A percentile compares a stretch with the other conserved stretches of the same genome.
phyloP scores from a whole-genome alignment of 2,888 invertebrate genomes.

The Euproctis similis region DNA sequence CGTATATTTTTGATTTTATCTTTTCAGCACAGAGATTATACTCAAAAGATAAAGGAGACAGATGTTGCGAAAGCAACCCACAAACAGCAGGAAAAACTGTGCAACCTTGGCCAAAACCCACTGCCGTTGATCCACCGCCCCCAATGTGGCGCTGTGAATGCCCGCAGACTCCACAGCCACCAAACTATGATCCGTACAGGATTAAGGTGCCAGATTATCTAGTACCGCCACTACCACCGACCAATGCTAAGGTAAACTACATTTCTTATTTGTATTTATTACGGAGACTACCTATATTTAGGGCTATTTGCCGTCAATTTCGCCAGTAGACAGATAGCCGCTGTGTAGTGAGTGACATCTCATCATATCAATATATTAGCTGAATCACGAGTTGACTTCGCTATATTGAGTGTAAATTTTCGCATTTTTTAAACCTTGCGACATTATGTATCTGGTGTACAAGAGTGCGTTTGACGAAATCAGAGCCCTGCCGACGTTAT shows the following conservation, averaged over 20 bases:
- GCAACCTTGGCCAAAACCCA: constrained; percentile 50
- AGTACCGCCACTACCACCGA: constrained; percentile 54
- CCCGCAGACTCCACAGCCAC: constrained; percentile 44
- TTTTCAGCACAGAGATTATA: constrained; percentile 27
- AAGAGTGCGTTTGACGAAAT: constrained; percentile 72
- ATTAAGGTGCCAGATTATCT: constrained; percentile 56
- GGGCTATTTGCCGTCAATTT: too few species aligned
- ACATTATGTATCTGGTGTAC: constrained; percentile 29
- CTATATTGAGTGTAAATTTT: too few species aligned
- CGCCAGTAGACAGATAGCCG: too few species aligned
- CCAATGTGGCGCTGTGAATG: constrained; percentile 47
- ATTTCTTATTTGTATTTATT: too few species aligned
- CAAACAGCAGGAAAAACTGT: constrained; percentile 45
- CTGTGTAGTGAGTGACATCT: too few species aligned
- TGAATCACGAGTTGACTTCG: too few species aligned
- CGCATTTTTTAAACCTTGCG: constrained; percentile 17
- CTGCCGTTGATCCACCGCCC: constrained; percentile 28
- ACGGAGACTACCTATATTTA: too few species aligned
- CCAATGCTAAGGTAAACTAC: constrained; percentile 60
- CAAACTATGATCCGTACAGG: constrained; percentile 59
- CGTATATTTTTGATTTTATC: neutral
- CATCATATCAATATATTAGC: too few species aligned
- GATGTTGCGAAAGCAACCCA: constrained; percentile 37
- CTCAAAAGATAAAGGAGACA: constrained; percentile 33
- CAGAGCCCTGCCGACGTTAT: constrained; percentile 51